Evolutionary conservation across 2,113 vertebrate genomes (phyloP), one percentile per base, ranked within the genome.

Genomic region (Notothenia coriiceps): DNA sequence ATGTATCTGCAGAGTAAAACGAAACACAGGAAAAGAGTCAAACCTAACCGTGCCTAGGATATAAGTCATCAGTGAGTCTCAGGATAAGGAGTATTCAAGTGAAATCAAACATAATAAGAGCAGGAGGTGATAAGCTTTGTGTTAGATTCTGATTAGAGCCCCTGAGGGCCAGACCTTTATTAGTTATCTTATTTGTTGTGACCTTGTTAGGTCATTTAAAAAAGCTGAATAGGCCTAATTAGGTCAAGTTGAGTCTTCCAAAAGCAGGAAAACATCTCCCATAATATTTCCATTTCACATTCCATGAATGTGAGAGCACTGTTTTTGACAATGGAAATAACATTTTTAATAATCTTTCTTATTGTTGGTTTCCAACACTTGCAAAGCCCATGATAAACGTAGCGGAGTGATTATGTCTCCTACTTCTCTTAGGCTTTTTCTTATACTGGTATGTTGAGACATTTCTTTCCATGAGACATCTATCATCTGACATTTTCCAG

Each of bases 401-500:
- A 60, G 62, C 10, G 25, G 11, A 49, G 20, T 52, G 22, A 84
- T 77, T 54, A 44, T 71, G 29, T 29, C 29, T 29, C 29, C 5
- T 43, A 0, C 50, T 43, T 49, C 12, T 60, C 20, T 40, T 14
- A 9, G 46, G 7, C 6, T 7, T 70, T 65, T 33, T 44, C 52
- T 61, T 44, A 60, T 33, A 25, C 13, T 56, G 54, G 18, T 51
- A 55, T 40, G 46, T 74, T 47, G 17, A 83, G 61, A 71, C 20
- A 15, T 63, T 79, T 78, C 10, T 77, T 65, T 59, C 57, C 77
- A 63, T 67, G 63, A 79, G 70, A 77, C 63, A 89, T 90, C 88
- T 80, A 83, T 77, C 87, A 87, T 92, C 55, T 88, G 88, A 91
- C 83, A 82, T 80, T 90, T 90, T 76, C 88, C 88, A 79, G 63